A percentile compares a stretch with the other conserved stretches of the same genome.
These are phyloP conservation scores for Heliconius himera DNA, from an alignment of 1,140 invertebrate species.

Conservation along the genomic window DNA sequence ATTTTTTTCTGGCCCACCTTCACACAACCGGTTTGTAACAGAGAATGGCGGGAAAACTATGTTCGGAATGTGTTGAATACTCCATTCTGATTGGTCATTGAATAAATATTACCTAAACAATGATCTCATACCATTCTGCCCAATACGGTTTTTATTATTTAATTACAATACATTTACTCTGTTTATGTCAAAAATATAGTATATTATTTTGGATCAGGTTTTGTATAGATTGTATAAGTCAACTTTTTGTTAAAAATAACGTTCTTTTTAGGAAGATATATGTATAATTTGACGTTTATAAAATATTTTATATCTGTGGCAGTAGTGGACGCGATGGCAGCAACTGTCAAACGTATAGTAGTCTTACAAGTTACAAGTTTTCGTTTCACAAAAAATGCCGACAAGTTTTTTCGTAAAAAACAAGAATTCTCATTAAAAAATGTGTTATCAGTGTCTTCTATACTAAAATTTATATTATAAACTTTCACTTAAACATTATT, in stretches of 20 bases:
- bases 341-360: constrained; percentile 33
- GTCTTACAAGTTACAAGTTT: constrained; percentile 39
- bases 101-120: not conserved
- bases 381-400: constrained; percentile 47
- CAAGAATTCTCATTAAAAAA: constrained; percentile 38
- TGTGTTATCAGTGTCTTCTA: constrained; percentile 34
- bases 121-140: constrained; percentile 15
- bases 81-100: constrained; percentile 17
- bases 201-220: not conserved
- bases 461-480: constrained; percentile 16
- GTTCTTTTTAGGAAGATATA: not conserved
- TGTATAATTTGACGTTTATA: constrained; percentile 5
- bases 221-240: too few relatives aligned
- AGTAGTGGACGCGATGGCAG: constrained; percentile 41
- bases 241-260: not conserved
- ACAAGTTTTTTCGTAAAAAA: constrained; percentile 43
- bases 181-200: not conserved
- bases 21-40: constrained; percentile 22
- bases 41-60: constrained; percentile 32
- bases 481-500: constrained; percentile 16
- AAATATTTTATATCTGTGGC: constrained; percentile 21
- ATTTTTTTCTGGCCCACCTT: constrained; percentile 10
- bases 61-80: constrained; percentile 26
- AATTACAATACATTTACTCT: not conserved
- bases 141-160: not conserved